Evolutionary conservation across 1,140 invertebrate species (phyloP), one percentile per base, ranked within the genome.

Genomic region (Caenorhabditis elegans): DNA sequence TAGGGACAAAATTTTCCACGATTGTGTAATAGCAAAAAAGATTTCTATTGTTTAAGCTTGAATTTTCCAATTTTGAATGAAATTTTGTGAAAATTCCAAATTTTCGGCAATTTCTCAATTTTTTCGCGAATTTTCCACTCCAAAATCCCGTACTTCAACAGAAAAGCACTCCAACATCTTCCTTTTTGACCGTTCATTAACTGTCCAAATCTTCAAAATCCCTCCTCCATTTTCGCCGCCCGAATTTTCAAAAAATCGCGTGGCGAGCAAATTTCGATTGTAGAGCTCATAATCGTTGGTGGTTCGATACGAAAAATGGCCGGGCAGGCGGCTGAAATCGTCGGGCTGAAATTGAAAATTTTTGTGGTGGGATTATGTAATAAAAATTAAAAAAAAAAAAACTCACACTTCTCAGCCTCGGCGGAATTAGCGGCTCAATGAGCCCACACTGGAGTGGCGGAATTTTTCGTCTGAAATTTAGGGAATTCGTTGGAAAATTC

Each of bases 151-250:
- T 47, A 80, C 75, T 34, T 82, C 31, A 15, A 82, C 76, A 26
- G 47, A 19, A 17, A 76, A 77, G 3, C 6, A 13, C 36, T 82
- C 80, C 1, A 82, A 8, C 11, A 60, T 6, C 13, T 60, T 47
- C 26, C 82, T 17, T 36, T 79, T 49, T n/a, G 76, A 78, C 19
- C 75, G 43, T 24, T 83, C 82, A 47, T 53, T 83, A 17, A 83
- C 82, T 5, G 53, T 75, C 75, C 75, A 82, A 1, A 82, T 19
- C 31, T 75, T 75, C 4, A 83, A 13, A 39, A 46, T 17, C 3
- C 47, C 65, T 19, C 1, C 46, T n/a, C 36, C 76, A 46, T 17
- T 24, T 10, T 76, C 53, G 0, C 24, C 6, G 34, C 8, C 6
- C 11, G 8, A 3, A 3, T 65, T 34, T 34, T 43, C 34, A 2